phyloP scores from a whole-genome alignment of 2,797 vertebrate genomes.

The Sebastolobus altivelis region DNA sequence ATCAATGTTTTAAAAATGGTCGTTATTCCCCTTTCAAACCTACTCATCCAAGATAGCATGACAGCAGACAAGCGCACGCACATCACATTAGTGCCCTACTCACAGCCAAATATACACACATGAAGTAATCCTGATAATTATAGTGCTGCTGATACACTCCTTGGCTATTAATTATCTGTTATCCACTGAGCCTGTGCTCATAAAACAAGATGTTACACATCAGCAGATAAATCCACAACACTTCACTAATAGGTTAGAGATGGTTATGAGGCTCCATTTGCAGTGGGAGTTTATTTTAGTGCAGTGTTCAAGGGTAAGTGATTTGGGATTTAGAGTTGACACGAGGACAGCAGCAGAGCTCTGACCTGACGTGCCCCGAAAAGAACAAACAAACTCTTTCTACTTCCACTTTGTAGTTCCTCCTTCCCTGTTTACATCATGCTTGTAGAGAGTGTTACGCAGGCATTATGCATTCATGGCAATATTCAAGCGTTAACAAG shows the following conservation, averaged over 20 bases:
- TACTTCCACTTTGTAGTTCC: conserved; percentile 43
- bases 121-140: conserved; percentile 15
- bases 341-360: conserved; percentile 37
- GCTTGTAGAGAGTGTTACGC: not conserved
- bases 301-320: not conserved
- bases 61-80: not conserved
- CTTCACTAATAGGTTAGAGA: not conserved
- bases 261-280: conserved; percentile 20
- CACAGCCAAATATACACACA: not conserved
- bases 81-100: not conserved
- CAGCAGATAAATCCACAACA: conserved; percentile 10
- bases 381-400: conserved; percentile 54
- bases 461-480: not conserved
- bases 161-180: conserved; percentile 3
- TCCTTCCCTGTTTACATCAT: conserved; percentile 34
- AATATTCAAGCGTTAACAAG: not conserved
- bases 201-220: conserved; percentile 3
- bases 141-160: not conserved
- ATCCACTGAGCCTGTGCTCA: not conserved
- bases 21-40: conserved; percentile 18
- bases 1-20: not conserved
- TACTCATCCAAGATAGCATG: not conserved
- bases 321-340: conserved; percentile 46
- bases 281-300: conserved; percentile 30
- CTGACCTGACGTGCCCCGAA: conserved; percentile 25